Conservation (phyloP, 2,797 vertebrate species). For the Labeo calbasu region DNA sequence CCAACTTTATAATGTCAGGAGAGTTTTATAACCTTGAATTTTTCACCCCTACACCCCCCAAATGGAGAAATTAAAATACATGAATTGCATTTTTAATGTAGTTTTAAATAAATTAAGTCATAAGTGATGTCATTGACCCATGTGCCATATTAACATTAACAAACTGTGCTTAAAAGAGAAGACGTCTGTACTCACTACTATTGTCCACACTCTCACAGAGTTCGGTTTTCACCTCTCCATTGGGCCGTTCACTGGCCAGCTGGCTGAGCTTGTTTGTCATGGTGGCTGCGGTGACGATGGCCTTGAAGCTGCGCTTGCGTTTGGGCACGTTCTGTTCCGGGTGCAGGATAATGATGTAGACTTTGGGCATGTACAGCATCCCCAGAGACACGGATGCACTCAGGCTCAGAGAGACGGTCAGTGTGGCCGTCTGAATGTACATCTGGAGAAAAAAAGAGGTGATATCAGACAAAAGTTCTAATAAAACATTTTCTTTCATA, state of each 20-base stretch:
- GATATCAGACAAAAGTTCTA: not conserved
- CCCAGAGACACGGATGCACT: conserved; percentile 97
- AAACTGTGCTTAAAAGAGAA: not conserved
- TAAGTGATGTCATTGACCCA: not conserved
- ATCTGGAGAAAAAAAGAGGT: conserved; percentile 75
- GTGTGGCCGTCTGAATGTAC: conserved; percentile 99
- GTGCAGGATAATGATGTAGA: conserved; percentile 97
- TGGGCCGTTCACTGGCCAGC: conserved; percentile 92
- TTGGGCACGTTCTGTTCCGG: conserved; percentile 97
- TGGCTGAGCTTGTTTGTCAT: conserved; percentile 96
- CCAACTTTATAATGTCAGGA: not conserved
- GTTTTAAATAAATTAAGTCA: not conserved
- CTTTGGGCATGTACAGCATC: conserved; percentile 98
- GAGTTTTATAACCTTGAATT: not conserved
- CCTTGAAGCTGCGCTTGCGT: conserved; percentile 96
- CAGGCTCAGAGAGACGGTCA: conserved; percentile 96
- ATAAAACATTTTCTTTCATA: not conserved
- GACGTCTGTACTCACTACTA: conserved; percentile 84
- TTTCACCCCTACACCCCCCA: not conserved
- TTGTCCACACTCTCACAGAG: conserved; percentile 94
- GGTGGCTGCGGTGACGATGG: conserved; percentile 95
- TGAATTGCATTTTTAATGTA: not conserved
- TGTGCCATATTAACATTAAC: not conserved
- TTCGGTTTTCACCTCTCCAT: conserved; percentile 95
- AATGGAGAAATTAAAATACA: not conserved